Conservation (phyloP, 2,888 invertebrate genomes). For the Palloptera scutellata region DNA sequence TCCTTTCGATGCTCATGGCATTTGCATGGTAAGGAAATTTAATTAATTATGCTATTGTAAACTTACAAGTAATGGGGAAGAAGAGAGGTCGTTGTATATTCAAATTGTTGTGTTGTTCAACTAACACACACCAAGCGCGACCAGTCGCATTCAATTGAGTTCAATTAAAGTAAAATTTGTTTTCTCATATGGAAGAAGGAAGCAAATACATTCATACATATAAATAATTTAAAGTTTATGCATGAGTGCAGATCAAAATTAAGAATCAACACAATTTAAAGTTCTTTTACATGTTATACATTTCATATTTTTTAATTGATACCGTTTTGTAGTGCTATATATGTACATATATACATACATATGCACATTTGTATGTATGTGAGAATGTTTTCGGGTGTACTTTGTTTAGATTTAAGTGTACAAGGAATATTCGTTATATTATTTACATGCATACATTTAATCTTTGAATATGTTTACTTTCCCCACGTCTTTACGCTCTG, state of each 20-base stretch:
- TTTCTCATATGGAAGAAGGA: neutral
- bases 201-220: neutral
- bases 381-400: too few species aligned
- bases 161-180: conserved; percentile 38
- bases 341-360: neutral
- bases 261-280: conserved; percentile 9
- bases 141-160: conserved; percentile 37
- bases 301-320: too few species aligned
- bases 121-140: too few species aligned
- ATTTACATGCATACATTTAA: too few species aligned
- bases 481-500: neutral
- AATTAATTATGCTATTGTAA: too few species aligned
- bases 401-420: too few species aligned
- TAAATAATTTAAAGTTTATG: conserved; percentile 7
- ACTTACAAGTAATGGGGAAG: neutral
- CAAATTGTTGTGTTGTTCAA: neutral
- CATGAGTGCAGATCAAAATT: conserved; percentile 24
- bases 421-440: neutral
- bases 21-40: conserved; percentile 81
- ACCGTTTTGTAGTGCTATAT: too few species aligned
- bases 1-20: conserved; percentile 93
- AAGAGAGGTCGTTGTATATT: conserved; percentile 13
- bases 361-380: neutral
- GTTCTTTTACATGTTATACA: too few species aligned
- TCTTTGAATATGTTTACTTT: neutral